These are phyloP conservation scores for Temnothorax ravouxi DNA, from an alignment of 2,888 invertebrate species.

Conservation along the genomic window DNA sequence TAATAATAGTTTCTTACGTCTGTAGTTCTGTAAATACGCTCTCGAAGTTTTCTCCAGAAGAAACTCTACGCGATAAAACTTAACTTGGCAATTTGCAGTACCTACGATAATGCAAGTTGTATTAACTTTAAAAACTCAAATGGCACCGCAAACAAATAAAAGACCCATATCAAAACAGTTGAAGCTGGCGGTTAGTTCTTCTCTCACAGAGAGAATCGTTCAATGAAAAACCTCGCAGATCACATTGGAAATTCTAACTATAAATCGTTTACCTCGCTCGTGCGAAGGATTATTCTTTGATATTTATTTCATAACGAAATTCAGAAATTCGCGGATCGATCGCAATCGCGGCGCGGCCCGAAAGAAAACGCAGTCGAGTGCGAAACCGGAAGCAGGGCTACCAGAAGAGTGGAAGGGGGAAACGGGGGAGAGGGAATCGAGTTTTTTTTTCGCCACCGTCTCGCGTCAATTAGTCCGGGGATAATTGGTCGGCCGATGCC, in stretches of 20 bases:
- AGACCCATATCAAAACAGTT: not conserved
- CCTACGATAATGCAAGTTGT: constrained; percentile 10
- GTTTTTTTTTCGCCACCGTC: constrained; percentile 73
- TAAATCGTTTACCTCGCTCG: not conserved
- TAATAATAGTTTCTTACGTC: not conserved
- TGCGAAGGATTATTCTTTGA: not conserved
- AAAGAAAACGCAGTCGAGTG: not conserved
- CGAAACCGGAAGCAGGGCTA: constrained; percentile 52
- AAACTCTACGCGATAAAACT: constrained; percentile 2
- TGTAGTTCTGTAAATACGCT: not conserved
- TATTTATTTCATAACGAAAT: not conserved
- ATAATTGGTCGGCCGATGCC: constrained; percentile 86
- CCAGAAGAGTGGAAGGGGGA: not conserved
- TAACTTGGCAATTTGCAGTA: not conserved
- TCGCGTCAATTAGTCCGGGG: constrained; percentile 84
- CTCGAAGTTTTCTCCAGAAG: not conserved
- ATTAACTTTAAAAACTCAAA: constrained; percentile 12
- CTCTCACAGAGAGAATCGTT: too few species aligned
- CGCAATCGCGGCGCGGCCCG: constrained; percentile 18
- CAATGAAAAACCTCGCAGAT: constrained; percentile 1
- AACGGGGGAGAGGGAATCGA: constrained; percentile 24
- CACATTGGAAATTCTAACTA: not conserved
- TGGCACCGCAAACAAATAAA: not conserved
- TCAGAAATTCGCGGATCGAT: not conserved
- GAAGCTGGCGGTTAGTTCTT: not conserved